Base-by-base conservation (phyloP, 1,140 invertebrate species). In the Cydia fagiglandana region DNA sequence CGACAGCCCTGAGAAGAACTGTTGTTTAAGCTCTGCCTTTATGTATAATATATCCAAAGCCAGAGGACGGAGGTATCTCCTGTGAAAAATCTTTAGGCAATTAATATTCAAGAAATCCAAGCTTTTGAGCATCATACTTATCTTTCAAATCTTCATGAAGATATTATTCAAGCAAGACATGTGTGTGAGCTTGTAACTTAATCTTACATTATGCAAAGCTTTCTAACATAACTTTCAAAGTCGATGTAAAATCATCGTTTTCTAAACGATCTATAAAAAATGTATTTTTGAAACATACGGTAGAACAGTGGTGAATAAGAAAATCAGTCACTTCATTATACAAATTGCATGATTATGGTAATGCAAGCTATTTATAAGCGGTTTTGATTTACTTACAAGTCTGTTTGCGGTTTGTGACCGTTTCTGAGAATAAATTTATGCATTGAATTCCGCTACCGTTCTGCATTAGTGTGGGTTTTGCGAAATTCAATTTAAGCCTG, bases 311-410 rank as follows among this genome's bases (percentile, higher is more conserved):
- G 75, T 81, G 73, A 83, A 85, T 83, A 86, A 81, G 82, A 83
- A 83, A 81, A 83, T 83, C 79, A 80, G 81, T 84, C 79, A 83
- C 79, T 86, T 90, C 79, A 90, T 90, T 91, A 92, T 92, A 85
- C 85, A 89, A 89, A 92, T 90, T 61, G 85, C 81, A 74, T 81
- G 83, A 91, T 91, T 92, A 92, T 92, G 89, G 82, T 87, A 92
- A 92, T 91, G 80, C 68, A 75, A 81, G 78, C 80, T 85, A 84
- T 88, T 87, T 88, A 81, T 89, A 90, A 89, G 85, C 83, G 77
- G 84, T 83, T 88, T 86, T 90, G 88, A 88, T 88, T 89, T 89
- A 88, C 85, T 83, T 86, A 82, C 77, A 78, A 78, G 79, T 80
- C 81, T 78, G 79, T 85, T 75, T 82, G 80, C 78, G 66, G 77